Evolutionary conservation across 2,888 invertebrate species (phyloP).

Genomic region (Drosophila neutralis): DNA sequence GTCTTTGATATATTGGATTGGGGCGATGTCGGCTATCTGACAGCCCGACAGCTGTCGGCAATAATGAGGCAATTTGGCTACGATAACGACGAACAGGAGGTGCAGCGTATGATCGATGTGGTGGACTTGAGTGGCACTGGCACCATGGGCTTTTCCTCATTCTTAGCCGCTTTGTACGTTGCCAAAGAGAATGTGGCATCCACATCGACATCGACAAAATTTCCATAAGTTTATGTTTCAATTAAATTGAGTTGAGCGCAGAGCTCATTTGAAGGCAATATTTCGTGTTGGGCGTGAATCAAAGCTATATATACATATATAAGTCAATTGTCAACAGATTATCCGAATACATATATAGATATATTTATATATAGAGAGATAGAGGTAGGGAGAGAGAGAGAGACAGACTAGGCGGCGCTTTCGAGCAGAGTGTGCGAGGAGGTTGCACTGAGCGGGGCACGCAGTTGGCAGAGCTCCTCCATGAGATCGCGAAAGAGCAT

Average conservation of each 20-base stretch:
- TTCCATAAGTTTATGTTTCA: too few relatives aligned
- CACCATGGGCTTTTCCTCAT: slow-evolving; percentile 9
- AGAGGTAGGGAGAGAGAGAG: neutral
- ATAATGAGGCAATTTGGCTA: slow-evolving; percentile 18
- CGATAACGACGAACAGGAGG: slow-evolving; percentile 5
- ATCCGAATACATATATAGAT: neutral
- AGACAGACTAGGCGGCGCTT: slow-evolving; percentile 39
- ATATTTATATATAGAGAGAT: neutral
- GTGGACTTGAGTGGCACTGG: slow-evolving; percentile 14
- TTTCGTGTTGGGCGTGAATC: neutral
- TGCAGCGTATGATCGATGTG: slow-evolving; percentile 4
- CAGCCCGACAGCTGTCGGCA: slow-evolving; percentile 4
- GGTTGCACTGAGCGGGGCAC: slow-evolving; percentile 32
- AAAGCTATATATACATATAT: neutral
- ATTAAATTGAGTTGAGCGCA: neutral
- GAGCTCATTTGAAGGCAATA: neutral
- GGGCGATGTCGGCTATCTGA: slow-evolving; percentile 5
- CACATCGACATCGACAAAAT: neutral
- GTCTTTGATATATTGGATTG: slow-evolving; percentile 19
- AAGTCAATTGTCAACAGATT: neutral
- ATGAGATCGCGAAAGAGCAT: slow-evolving; percentile 89
- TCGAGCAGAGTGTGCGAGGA: slow-evolving; percentile 66
- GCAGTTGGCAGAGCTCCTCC: slow-evolving; percentile 85
- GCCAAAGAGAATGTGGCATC: neutral
- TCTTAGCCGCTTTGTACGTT: slow-evolving; percentile 13